Conservation (phyloP, 1,140 invertebrate species). For the Batillaria attramentaria region DNA sequence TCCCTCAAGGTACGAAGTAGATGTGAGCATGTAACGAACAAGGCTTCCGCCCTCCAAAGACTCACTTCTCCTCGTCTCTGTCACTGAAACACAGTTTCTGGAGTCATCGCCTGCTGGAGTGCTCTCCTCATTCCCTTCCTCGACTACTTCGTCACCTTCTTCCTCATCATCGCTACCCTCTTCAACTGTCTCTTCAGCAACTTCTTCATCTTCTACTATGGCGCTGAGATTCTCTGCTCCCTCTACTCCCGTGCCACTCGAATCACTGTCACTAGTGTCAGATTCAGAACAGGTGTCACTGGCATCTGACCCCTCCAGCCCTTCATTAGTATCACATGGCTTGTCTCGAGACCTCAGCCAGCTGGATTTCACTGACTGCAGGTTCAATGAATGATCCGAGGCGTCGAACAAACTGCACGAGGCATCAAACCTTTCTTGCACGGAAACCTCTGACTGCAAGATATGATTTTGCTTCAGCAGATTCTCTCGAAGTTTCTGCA, state of each 20-base stretch:
- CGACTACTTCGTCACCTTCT: slow-evolving; percentile 25
- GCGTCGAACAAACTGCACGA: slow-evolving; percentile 20
- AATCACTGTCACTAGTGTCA: slow-evolving; percentile 29
- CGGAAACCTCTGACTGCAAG: background rate
- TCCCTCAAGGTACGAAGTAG: background rate
- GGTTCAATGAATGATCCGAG: background rate
- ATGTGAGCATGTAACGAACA: slow-evolving; percentile 20
- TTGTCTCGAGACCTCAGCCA: too few species aligned
- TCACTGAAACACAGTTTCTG: background rate
- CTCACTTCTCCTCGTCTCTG: too few species aligned
- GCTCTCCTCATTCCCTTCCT: background rate
- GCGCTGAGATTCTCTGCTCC: slow-evolving; percentile 31
- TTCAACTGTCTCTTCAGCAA: slow-evolving; percentile 33
- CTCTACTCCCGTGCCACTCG: slow-evolving; percentile 30
- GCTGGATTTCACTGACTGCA: background rate
- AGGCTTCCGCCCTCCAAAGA: background rate
- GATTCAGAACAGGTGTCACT: background rate
- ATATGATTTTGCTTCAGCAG: background rate
- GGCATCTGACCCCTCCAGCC: too few species aligned
- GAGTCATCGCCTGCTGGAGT: background rate
- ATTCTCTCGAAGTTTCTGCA: slow-evolving; percentile 1
- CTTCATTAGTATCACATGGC: too few species aligned
- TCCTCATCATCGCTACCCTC: slow-evolving; percentile 13
- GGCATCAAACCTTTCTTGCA: background rate
- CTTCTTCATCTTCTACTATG: slow-evolving; percentile 37